Evolutionary conservation across 2,113 vertebrate genomes (phyloP), one percentile per base, ranked within the genome.

Genomic region (Pagrus major): DNA sequence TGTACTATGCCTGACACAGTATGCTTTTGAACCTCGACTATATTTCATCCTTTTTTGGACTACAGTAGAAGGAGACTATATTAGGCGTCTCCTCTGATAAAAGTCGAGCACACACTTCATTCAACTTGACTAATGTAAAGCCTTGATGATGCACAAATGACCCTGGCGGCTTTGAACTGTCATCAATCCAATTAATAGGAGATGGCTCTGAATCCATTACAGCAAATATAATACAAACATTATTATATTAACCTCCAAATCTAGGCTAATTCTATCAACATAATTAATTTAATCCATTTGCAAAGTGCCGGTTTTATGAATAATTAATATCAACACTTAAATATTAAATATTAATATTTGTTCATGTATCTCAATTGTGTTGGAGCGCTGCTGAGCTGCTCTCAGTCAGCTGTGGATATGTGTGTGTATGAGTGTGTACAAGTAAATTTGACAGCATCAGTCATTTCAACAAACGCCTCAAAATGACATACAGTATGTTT

Each of bases 311-410:
- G 47, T 90, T 83, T 84, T 80, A 86, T 94, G 89, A 92, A 94
- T 94, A 94, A 92, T 90, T 93, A 86, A 94, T 91, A 83, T 56
- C 35, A 93, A 92, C 84, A 90, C 79, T 92, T 90, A 74, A 84
- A 92, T 90, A 89, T 94, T 80, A 94, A 94, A 92, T 92, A 94
- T 94, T 93, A 81, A 94, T 93, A 89, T 91, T 91, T 88, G 82
- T 80, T 78, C 85, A 83, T 88, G 77, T 9, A 42, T 80, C 81
- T 80, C 70, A 47, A 68, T 70, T 66, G 81, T 64, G 72, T 18
- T 44, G 42, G 41, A 51, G 55, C 16, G n/a, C 7, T 2, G 37
- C 65, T 20, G 69, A 58, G 68, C 41, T 33, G 39, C 63, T 52
- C 42, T 20, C n/a, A 51, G 61, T 39, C 10, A 7, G 55, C 59